These are phyloP conservation scores for Muntiacus reevesi DNA, from an alignment of 2,113 vertebrate species.

Conservation along the genomic window DNA sequence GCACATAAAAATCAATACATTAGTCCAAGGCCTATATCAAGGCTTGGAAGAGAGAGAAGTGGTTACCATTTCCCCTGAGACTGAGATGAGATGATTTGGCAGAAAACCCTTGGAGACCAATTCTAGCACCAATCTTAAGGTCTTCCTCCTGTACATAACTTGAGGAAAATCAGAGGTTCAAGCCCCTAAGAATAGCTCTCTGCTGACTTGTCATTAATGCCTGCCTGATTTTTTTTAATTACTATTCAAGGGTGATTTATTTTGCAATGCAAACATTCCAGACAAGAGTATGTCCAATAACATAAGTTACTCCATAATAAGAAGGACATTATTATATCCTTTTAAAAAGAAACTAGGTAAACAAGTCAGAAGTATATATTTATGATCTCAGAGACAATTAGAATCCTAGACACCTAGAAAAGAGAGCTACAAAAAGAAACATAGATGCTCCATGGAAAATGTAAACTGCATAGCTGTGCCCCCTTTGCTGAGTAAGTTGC, in stretches of 20 bases:
- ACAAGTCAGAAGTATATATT: neutral
- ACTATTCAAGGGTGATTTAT: neutral
- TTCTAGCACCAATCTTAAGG: neutral
- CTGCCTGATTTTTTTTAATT: neutral
- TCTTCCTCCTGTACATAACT: neutral
- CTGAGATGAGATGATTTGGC: neutral
- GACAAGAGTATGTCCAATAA: neutral
- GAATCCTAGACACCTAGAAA: neutral
- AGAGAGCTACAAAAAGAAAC: neutral
- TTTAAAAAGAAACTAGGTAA: neutral
- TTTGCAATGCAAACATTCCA: neutral
- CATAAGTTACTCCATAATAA: neutral
- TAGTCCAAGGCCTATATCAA: neutral
- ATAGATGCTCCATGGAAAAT: neutral
- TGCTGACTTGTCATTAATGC: neutral
- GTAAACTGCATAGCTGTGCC: neutral
- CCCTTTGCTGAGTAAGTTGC: neutral
- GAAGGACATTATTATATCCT: neutral
- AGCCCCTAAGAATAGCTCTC: neutral
- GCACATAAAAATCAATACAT: neutral
- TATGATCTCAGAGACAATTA: neutral
- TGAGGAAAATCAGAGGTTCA: neutral
- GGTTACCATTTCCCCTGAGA: neutral
- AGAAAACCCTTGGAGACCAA: neutral
- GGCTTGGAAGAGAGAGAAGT: neutral